Percentiles rank a stretch among this genome's conserved stretches.
These are phyloP conservation scores for Merluccius polli DNA, from an alignment of 2,797 vertebrate species.

Conservation along the genomic window DNA sequence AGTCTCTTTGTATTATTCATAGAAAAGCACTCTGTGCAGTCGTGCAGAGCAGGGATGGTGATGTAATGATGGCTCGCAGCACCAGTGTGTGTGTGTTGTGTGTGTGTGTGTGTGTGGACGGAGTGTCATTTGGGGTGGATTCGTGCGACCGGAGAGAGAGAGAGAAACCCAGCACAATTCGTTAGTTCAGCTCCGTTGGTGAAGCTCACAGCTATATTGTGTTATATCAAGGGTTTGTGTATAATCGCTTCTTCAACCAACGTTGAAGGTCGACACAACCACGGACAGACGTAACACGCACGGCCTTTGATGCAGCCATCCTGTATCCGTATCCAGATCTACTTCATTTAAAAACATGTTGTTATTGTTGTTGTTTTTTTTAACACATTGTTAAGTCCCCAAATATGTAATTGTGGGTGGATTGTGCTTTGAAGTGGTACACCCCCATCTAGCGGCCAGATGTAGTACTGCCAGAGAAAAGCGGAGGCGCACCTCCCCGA, in stretches of 20 bases:
- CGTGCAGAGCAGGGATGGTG: conserved; percentile 67
- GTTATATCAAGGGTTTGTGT: too few relatives aligned
- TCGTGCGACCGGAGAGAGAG: conserved; percentile 48
- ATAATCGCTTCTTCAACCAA: not conserved
- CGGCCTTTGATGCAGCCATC: not conserved
- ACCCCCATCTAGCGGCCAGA: not conserved
- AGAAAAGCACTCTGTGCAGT: conserved; percentile 70
- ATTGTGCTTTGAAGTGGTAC: not conserved
- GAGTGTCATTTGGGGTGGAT: conserved; percentile 53
- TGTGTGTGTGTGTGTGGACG: too few relatives aligned
- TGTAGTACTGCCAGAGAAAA: not conserved
- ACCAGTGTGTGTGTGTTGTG: too few relatives aligned
- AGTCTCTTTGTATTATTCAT: conserved; percentile 72
- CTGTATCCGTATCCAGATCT: not conserved
- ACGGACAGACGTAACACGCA: too few relatives aligned
- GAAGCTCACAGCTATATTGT: not conserved
- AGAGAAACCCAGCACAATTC: conserved; percentile 19
- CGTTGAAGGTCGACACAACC: not conserved
- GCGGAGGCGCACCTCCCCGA: not conserved
- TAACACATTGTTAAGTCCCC: not conserved
- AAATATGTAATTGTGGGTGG: not conserved
- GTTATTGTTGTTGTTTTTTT: too few relatives aligned
- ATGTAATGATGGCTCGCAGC: conserved; percentile 64
- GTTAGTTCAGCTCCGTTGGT: conserved; percentile 30
- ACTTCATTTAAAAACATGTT: too few relatives aligned